Evolutionary conservation across 2,113 vertebrate species (phyloP), one percentile per base, ranked within the genome.

Genomic region (Salvelinus alpinus): DNA sequence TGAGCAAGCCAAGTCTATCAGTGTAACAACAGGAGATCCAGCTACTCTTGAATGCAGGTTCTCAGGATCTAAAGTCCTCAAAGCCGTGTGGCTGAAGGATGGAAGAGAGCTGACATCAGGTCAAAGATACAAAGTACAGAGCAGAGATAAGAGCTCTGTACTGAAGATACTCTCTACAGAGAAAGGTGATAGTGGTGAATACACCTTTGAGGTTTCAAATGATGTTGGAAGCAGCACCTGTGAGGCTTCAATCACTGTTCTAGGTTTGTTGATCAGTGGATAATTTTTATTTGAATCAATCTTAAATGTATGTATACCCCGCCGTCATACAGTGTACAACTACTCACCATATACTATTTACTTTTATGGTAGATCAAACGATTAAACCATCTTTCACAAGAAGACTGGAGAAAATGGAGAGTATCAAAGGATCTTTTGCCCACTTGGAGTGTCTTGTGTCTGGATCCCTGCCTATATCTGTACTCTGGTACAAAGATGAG

Each of bases 321-420:
- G 16, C 31, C 14, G 6, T 70, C 27, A 22, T 70, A 70, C 9
- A 70, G 4, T 25, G 5, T 20, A 24, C 31, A 34, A 6, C 31
- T 34, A 34, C 22, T 22, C 34, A 31, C 18, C 5, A 4, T 70
- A 38, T 24, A 14, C 9, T 70, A 22, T 67, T 66, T 71, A 73
- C 68, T 77, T 73, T 73, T 90, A 70, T 68, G 59, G 81, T 83
- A 99, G 98, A 99, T 95, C 96, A 97, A 87, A 96, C 98, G 84
- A 95, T 99, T 90, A 96, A 96, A 76, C 98, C 98, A 2, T 96
- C 95, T 74, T 99, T 99, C 80, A 98, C 96, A 66, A 97, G 97
- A 92, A 99, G 96, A 72, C 91, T 99, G 72, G 98, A 96, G 91
- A 94, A 95, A 92, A 94, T 93, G 83, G 97, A 99, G 88, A 96